These are phyloP conservation scores for Grammomys surdaster DNA, from an alignment of 2,113 vertebrate species.

Conservation along the genomic window DNA sequence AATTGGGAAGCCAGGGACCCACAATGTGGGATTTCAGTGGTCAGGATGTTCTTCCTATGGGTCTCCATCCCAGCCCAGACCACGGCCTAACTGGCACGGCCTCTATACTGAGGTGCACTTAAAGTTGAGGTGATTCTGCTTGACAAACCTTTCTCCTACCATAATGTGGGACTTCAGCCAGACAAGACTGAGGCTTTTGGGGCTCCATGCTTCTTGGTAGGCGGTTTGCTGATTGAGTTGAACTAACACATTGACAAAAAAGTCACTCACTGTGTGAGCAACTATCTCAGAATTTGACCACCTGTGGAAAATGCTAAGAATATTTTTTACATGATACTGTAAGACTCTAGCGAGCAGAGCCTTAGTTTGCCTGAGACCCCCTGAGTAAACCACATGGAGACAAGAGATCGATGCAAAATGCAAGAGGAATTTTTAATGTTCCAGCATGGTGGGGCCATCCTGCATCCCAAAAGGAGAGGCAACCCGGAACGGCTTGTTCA, in stretches of 20 bases:
- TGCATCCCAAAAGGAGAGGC: too few relatives aligned
- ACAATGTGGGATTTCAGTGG: neutral
- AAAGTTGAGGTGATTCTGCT: neutral
- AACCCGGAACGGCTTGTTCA: too few relatives aligned
- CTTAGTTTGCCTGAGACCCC: too few relatives aligned
- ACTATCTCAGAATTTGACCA: neutral
- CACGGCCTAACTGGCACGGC: neutral
- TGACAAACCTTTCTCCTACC: neutral
- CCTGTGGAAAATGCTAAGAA: constrained; percentile 13
- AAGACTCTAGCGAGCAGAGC: too few relatives aligned
- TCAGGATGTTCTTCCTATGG: neutral
- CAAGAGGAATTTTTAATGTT: too few relatives aligned
- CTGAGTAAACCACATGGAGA: too few relatives aligned
- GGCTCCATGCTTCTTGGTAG: neutral
- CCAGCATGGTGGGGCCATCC: too few relatives aligned
- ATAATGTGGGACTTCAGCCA: neutral
- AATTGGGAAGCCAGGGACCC: neutral
- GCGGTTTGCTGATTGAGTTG: neutral
- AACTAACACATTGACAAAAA: constrained; percentile 18
- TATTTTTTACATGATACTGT: neutral
- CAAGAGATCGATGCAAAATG: too few relatives aligned
- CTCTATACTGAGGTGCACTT: neutral
- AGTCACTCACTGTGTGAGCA: neutral
- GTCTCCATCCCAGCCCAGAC: neutral
- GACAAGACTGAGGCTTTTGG: neutral